Conservation (phyloP, 2,113 vertebrate species). For the Dipodomys stephensi region DNA sequence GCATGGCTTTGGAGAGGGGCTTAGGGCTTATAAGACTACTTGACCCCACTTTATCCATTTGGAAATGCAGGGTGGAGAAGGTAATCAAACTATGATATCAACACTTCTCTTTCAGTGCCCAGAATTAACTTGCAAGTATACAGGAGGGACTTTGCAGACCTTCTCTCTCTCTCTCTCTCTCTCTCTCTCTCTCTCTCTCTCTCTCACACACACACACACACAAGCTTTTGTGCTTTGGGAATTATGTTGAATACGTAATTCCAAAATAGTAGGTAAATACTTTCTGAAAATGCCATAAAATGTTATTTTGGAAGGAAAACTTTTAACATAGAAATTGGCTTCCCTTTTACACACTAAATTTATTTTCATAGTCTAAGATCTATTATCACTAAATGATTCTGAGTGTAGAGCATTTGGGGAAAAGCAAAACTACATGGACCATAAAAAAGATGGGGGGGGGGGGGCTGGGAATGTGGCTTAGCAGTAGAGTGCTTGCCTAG, state of each 20-base stretch:
- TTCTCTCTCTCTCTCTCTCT: too few species aligned
- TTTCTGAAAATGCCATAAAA: conserved; percentile 37
- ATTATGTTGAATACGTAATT: neutral
- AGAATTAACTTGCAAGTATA: conserved; percentile 10
- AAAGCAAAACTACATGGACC: neutral
- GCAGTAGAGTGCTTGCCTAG: too few species aligned
- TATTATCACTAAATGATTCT: neutral
- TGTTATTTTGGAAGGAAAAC: neutral
- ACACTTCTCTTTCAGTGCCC: conserved; percentile 11
- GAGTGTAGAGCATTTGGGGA: neutral
- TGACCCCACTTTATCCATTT: conserved; percentile 73
- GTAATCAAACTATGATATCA: conserved; percentile 14
- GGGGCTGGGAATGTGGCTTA: neutral
- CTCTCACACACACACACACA: too few species aligned
- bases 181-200: too few species aligned
- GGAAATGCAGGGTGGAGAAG: conserved; percentile 17
- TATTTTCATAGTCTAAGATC: conserved; percentile 53
- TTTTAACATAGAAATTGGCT: neutral
- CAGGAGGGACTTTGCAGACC: neutral
- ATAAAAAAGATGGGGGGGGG: neutral
- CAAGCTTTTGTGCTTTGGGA: neutral
- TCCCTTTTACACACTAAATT: neutral
- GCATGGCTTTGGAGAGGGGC: conserved; percentile 64
- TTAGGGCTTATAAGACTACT: conserved; percentile 69
- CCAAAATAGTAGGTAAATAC: neutral